Evolutionary conservation across 2,113 vertebrate species (phyloP).

Genomic region (Eptesicus fuscus): DNA sequence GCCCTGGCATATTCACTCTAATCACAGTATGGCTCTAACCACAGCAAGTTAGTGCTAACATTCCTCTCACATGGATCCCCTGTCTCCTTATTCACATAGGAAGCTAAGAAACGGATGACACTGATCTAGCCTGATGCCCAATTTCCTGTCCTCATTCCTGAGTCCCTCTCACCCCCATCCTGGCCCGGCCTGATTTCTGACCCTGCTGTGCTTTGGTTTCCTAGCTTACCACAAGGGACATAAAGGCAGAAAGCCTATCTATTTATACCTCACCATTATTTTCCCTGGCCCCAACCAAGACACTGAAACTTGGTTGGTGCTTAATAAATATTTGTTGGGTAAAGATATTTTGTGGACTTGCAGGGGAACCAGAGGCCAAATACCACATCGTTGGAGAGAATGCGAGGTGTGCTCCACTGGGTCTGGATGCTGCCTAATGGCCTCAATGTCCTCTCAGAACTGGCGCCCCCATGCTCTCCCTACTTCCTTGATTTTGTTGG

Average conservation of each 20-base stretch:
- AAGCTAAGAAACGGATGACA: background rate
- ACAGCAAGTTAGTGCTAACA: background rate
- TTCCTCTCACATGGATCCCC: background rate
- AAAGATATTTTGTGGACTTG: background rate
- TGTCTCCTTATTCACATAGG: background rate
- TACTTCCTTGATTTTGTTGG: background rate
- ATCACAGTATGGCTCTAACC: background rate
- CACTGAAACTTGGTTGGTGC: background rate
- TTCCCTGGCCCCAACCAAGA: background rate
- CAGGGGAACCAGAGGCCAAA: background rate
- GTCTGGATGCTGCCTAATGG: background rate
- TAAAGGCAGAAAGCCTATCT: background rate
- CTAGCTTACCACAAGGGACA: background rate
- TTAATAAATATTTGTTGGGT: background rate
- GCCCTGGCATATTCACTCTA: background rate
- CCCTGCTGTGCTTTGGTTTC: background rate
- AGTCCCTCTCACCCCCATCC: background rate
- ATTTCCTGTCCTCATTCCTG: background rate
- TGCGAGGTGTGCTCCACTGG: background rate
- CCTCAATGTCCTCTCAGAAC: background rate
- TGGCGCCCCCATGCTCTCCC: background rate
- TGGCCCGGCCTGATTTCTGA: background rate
- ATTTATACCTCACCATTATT: background rate
- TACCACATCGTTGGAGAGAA: background rate
- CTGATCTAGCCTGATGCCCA: background rate